A percentile compares a stretch with the other conserved stretches of the same genome.
Conservation (phyloP, 2,888 invertebrate genomes). For the Carcina quercana region DNA sequence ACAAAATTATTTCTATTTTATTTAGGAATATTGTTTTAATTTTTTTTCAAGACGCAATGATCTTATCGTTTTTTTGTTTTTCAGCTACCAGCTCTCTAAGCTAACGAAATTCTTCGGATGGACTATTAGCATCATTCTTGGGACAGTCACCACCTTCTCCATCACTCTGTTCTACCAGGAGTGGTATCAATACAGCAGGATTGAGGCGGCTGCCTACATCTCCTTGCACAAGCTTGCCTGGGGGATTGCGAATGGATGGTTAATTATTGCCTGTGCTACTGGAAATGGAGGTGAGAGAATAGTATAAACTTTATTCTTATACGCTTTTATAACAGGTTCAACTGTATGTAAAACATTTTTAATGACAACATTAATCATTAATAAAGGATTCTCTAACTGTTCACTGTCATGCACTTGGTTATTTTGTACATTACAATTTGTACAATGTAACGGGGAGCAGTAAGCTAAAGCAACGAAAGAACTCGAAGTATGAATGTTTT, state of each 20-base stretch:
- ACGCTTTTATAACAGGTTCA: too few species aligned
- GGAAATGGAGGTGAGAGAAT: constrained; percentile 80
- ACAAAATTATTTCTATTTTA: constrained; percentile 1
- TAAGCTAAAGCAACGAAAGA: too few species aligned
- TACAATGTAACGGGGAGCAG: too few species aligned
- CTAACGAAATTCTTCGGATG: constrained; percentile 46
- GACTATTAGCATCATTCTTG: constrained; percentile 52
- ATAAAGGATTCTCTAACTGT: too few species aligned
- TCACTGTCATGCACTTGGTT: too few species aligned
- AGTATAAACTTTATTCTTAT: too few species aligned
- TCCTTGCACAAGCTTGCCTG: constrained; percentile 79
- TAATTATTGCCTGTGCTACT: constrained; percentile 79
- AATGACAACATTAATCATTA: too few species aligned
- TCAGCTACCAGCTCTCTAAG: constrained; percentile 48
- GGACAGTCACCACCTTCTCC: constrained; percentile 75
- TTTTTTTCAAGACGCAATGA: too few species aligned
- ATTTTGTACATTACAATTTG: too few species aligned
- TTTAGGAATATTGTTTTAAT: constrained; percentile 3
- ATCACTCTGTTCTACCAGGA: constrained; percentile 78
- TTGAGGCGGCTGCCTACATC: constrained; percentile 79
- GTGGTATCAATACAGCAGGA: constrained; percentile 69
- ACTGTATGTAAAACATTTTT: too few species aligned
- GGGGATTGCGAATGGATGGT: constrained; percentile 80
- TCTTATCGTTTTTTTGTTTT: neutral
- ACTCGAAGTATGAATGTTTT: too few species aligned